These are phyloP conservation scores for Glaucomys volans DNA, from an alignment of 2,113 vertebrate genomes.

Conservation along the genomic window DNA sequence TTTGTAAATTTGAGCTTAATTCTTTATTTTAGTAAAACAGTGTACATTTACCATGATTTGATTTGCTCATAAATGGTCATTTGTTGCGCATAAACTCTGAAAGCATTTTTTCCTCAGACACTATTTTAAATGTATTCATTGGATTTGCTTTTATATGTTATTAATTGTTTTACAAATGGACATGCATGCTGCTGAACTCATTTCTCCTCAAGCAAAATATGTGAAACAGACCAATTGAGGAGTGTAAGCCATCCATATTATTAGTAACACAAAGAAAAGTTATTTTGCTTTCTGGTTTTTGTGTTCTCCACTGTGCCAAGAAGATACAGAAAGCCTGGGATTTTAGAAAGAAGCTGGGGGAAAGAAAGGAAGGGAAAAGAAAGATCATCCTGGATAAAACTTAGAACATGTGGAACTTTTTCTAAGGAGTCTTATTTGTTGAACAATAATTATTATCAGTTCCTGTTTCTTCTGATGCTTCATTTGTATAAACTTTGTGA, in stretches of 20 bases:
- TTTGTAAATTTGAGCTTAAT: not conserved
- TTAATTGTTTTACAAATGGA: conserved; percentile 58
- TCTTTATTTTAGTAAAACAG: not conserved
- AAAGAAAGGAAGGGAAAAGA: not conserved
- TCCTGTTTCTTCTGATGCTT: not conserved
- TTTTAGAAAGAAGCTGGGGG: not conserved
- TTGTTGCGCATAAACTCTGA: conserved; percentile 34
- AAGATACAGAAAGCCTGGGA: not conserved
- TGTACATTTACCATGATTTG: not conserved
- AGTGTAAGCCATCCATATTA: not conserved
- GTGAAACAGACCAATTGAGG: conserved; percentile 55
- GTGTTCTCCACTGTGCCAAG: not conserved
- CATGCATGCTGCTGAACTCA: conserved; percentile 25
- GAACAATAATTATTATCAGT: not conserved
- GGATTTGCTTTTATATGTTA: conserved; percentile 51
- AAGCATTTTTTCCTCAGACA: conserved; percentile 13
- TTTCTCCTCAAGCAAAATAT: conserved; percentile 54
- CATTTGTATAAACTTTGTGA: not conserved
- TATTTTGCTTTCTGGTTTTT: conserved; percentile 41
- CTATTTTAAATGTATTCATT: conserved; percentile 54
- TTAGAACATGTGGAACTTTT: not conserved
- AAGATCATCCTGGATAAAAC: not conserved
- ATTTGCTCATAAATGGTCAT: not conserved
- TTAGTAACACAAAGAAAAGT: conserved; percentile 60
- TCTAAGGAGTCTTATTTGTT: not conserved